A percentile compares a stretch with the other conserved stretches of the same genome.
Conservation (phyloP, 2,888 invertebrate species). For the Pheosia tremula region DNA sequence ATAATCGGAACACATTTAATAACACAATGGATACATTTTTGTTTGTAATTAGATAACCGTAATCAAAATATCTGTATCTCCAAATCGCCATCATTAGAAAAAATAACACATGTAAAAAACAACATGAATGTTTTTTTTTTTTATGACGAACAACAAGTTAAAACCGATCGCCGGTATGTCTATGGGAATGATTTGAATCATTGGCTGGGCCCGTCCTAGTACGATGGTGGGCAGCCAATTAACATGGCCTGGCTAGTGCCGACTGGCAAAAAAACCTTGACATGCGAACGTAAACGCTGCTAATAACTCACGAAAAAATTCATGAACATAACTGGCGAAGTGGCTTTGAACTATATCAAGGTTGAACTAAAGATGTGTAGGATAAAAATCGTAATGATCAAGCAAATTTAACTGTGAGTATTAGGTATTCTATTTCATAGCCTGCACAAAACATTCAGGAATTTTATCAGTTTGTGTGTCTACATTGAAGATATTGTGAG, state of each 20-base stretch:
- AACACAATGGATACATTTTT: background rate
- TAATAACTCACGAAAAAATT: constrained; percentile 56
- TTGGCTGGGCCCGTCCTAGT: constrained; percentile 26
- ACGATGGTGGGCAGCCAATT: constrained; percentile 31
- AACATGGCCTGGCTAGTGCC: constrained; percentile 35
- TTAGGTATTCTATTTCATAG: too few relatives aligned
- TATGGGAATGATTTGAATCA: constrained; percentile 48
- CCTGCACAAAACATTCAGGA: too few relatives aligned
- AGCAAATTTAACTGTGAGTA: background rate
- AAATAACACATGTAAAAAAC: background rate
- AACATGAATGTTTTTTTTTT: background rate
- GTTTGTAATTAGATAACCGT: constrained; percentile 11
- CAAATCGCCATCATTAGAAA: background rate
- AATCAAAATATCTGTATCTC: constrained; percentile 1
- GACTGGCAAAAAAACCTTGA: constrained; percentile 58
- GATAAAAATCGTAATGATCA: background rate
- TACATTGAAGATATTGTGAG: too few relatives aligned
- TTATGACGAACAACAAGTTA: constrained; percentile 25
- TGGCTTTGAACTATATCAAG: constrained; percentile 75
- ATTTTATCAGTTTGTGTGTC: too few relatives aligned
- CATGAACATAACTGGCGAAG: constrained; percentile 46
- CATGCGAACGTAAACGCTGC: constrained; percentile 52
- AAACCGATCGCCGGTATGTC: constrained; percentile 35
- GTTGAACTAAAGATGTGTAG: constrained; percentile 37
- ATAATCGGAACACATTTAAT: background rate